Percentiles rank a stretch among this genome's conserved stretches.
phyloP scores from a whole-genome alignment of 2,888 invertebrate genomes.

The Macaria notata region DNA sequence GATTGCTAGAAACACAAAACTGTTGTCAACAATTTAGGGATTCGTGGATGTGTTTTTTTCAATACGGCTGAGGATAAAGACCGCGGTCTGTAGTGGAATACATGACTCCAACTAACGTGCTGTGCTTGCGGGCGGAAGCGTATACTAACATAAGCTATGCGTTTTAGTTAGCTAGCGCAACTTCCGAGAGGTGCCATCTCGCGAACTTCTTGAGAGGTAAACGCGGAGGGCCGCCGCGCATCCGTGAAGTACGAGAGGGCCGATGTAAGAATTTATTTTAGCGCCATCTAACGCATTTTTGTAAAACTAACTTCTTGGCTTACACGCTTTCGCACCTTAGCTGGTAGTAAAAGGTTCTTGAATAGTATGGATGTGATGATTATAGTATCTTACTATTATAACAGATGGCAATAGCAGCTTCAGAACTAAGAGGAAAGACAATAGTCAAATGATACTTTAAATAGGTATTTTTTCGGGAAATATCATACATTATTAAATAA shows the following conservation, averaged over 20 bases:
- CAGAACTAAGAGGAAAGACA: too few relatives aligned
- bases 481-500: too few relatives aligned
- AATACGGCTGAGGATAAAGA: constrained; percentile 9
- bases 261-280: neutral
- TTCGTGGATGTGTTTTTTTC: constrained; percentile 2
- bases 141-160: constrained; percentile 11
- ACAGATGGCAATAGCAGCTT: too few relatives aligned
- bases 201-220: neutral
- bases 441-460: too few relatives aligned
- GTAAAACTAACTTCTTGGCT: neutral
- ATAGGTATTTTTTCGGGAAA: too few relatives aligned
- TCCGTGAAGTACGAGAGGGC: neutral
- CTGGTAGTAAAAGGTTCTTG: too few relatives aligned
- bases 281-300: constrained; percentile 4
- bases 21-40: constrained; percentile 15
- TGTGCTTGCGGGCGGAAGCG: constrained; percentile 18
- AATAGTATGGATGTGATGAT: too few relatives aligned
- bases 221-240: neutral
- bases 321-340: too few relatives aligned
- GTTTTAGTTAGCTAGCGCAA: constrained; percentile 7
- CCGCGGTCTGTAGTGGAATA: constrained; percentile 7
- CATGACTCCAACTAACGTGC: constrained; percentile 13
- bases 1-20: neutral
- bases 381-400: too few relatives aligned
- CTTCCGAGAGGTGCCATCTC: constrained; percentile 16